Percentiles rank a stretch among this genome's conserved stretches.
Conservation (phyloP, 2,888 invertebrate species). For the Chrysolina oricalcia region DNA sequence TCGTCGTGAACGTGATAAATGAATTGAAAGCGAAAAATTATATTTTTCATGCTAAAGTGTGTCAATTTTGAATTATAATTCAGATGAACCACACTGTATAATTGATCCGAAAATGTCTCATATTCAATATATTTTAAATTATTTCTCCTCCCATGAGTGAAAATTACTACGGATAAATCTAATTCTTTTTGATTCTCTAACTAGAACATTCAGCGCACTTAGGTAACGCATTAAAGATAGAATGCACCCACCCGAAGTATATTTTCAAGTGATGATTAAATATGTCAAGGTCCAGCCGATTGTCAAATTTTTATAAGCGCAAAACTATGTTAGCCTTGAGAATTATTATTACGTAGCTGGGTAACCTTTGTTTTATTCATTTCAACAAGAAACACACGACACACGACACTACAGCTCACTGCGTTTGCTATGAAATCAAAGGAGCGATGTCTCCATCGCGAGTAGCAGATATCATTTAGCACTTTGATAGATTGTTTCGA, state of each 20-base stretch:
- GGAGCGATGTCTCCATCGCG: constrained; percentile 6
- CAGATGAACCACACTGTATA: too few relatives aligned
- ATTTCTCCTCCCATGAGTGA: too few relatives aligned
- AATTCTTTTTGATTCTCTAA: neutral
- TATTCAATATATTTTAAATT: too few relatives aligned
- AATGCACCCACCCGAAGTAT: constrained; percentile 14
- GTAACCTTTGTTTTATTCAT: constrained; percentile 25
- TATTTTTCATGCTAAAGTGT: too few relatives aligned
- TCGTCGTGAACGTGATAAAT: too few relatives aligned
- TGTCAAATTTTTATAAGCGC: constrained; percentile 45
- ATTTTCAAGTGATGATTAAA: constrained; percentile 47
- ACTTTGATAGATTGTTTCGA: constrained; percentile 4
- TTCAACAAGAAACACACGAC: constrained; percentile 17
- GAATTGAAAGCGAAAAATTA: too few relatives aligned
- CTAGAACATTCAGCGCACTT: neutral
- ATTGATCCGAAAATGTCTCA: too few relatives aligned
- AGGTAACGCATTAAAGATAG: neutral
- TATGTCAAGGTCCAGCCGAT: constrained; percentile 41
- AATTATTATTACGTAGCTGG: constrained; percentile 23
- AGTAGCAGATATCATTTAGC: constrained; percentile 10
- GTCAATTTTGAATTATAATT: too few relatives aligned
- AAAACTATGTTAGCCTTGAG: constrained; percentile 39
- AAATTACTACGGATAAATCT: neutral
- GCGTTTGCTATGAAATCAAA: constrained; percentile 19
- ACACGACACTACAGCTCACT: neutral